phyloP scores from a whole-genome alignment of 2,113 vertebrate species.

The Dermatemys mawii region DNA sequence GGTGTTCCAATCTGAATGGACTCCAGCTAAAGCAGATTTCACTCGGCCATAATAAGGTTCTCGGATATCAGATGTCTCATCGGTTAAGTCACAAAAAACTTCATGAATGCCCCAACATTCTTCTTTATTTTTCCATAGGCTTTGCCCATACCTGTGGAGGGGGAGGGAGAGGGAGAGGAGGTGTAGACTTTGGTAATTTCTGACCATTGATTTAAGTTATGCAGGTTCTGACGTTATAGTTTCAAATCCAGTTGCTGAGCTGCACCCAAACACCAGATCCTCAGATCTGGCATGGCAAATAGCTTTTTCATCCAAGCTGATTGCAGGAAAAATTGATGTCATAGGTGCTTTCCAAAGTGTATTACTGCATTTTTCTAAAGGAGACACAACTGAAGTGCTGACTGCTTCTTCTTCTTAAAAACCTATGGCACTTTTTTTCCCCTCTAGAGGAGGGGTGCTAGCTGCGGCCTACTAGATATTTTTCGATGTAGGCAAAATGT shows the following conservation, averaged over 20 bases:
- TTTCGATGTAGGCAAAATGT: neutral
- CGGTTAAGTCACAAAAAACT: slow-evolving; percentile 75
- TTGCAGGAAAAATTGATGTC: neutral
- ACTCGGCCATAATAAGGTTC: slow-evolving; percentile 76
- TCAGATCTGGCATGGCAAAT: rapidly evolving
- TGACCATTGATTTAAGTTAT: rapidly evolving
- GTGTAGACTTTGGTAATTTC: neutral
- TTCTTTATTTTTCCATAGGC: slow-evolving; percentile 68
- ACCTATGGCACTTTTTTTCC: rapidly evolving
- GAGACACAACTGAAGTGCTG: neutral
- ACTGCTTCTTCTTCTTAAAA: neutral
- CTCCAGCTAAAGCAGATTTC: neutral
- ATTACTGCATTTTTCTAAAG: neutral
- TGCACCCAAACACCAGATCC: neutral
- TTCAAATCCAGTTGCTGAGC: neutral
- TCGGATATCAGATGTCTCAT: slow-evolving; percentile 66
- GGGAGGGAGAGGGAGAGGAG: neutral
- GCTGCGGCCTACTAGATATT: rapidly evolving
- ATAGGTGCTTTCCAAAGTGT: rapidly evolving
- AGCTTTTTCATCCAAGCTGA: neutral
- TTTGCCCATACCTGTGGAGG: slow-evolving; percentile 73
- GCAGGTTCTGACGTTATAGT: neutral
- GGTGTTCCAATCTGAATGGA: slow-evolving; percentile 66
- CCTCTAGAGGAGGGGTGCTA: rapidly evolving
- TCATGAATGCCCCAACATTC: slow-evolving; percentile 72